Base-by-base conservation (phyloP, 1,140 invertebrate genomes). In the Musca domestica region DNA sequence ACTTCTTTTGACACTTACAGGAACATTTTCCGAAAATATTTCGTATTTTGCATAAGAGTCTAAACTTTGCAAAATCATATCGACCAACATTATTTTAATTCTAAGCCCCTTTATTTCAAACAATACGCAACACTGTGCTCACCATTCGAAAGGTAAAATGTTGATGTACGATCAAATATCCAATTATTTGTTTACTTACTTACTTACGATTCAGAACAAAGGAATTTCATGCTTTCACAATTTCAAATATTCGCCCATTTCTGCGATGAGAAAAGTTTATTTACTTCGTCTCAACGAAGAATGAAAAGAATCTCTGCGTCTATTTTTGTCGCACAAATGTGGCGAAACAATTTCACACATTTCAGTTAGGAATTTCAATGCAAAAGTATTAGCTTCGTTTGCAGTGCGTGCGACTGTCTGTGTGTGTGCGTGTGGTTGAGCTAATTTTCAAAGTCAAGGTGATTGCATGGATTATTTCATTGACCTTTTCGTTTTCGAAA, bases 161-260 rank as follows among this genome's bases (percentile, higher is more conserved):
- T 61, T 41, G 56, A 61, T 30, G 56, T 41, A 61, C 56, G 56
- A 41, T 61, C n/a, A 61, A 61, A 34, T 61, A 34, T 34, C 19
- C 27, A 6, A 15, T 12, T 46, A 12, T 46, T 46, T 2, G 15
- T 46, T 46, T 46, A 9, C 41, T 15, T 15, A 3, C 15, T 46
- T 51, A 10, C 1, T 17, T 58, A 12, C 25, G 17, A 30, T 58
- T 23, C 15, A 34, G 34, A 30, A 27, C n/a, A 58, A 15, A 34
- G 6, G 1, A 30, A 34, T 54, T n/a, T 17, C 1, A 10, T 20
- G n/a, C 7, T 51, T 51, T 51, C 20, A 34, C 27, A 41, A 61
- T 61, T 41, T 19, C 5, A 61, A 61, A 61, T 61, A 61, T 61
- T 4, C 25, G 41, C 17, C 34, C n/a, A 61, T 41, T 56, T 12